These are phyloP conservation scores for Clamator glandarius DNA, from an alignment of 2,797 vertebrate species.

Conservation along the genomic window DNA sequence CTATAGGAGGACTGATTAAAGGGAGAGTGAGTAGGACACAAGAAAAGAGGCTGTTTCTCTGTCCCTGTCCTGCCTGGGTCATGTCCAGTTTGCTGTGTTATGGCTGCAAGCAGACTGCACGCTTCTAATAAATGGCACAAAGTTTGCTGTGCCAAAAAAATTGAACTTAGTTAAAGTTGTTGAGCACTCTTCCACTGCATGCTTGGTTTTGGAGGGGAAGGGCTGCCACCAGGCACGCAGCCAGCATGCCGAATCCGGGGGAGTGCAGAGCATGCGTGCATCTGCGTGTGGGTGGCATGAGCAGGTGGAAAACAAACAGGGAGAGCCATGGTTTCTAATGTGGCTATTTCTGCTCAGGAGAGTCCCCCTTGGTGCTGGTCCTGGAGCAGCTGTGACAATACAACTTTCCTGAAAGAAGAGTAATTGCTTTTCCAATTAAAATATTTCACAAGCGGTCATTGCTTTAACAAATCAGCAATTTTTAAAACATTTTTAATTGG, in stretches of 20 bases:
- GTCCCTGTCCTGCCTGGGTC: background rate
- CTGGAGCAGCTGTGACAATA: background rate
- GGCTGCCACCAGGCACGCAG: rapidly evolving
- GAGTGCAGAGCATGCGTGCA: background rate
- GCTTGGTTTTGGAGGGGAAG: background rate
- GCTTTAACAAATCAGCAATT: background rate
- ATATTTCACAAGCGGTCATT: background rate
- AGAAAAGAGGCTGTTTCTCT: background rate
- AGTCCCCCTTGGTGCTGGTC: background rate
- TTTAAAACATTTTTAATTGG: background rate
- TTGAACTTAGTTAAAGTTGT: background rate
- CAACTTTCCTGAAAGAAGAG: background rate
- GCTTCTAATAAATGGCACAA: background rate
- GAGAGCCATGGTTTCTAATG: background rate
- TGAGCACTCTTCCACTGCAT: background rate
- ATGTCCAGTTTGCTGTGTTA: background rate
- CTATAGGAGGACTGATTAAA: background rate
- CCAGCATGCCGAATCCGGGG: background rate
- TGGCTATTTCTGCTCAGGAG: background rate
- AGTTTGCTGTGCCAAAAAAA: background rate
- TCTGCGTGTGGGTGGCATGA: rapidly evolving
- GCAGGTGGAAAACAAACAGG: background rate
- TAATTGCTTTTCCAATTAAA: background rate
- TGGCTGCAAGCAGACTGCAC: background rate
- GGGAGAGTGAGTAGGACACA: background rate